Evolutionary conservation across 2,888 invertebrate genomes (phyloP), one percentile per base, ranked within the genome.

Genomic region (Sepiola atlantica): DNA sequence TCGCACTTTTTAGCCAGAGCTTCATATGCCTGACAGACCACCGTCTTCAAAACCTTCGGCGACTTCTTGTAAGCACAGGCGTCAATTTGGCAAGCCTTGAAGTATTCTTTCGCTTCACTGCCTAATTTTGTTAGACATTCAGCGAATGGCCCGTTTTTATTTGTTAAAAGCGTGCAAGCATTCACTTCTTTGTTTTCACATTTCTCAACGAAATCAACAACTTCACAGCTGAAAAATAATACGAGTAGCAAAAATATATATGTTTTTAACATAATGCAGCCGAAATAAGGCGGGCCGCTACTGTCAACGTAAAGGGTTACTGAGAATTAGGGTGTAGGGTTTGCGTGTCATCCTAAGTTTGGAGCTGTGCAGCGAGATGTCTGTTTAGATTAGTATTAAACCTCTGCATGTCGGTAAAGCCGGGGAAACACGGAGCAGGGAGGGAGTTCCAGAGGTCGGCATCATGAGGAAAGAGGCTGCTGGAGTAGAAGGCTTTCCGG

Each of bases 1-100:
- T 95, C 95, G 94, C 95, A 95, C 45, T 94, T 94, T 32, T 94
- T 94, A 45, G 95, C 95, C 54, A 95, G 94, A 35, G 95, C 95
- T 61, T 95, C 95, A 21, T 95, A 35, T 32, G 95, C 93, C 20
- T 94, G 94, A 91, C 95, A 95, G 10, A 94, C 93, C 35, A 94
- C 94, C 24, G 61, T 57, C 18, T 94, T 28, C 35, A 95, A 55
- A 14, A 93, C 90, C 35, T 45, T 90, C n/a, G 94, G 77, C 2
- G n/a, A 3, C 1, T 94, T 90, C 57, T 94, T 94, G 77, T 94
- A 94, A 16, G 94, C 93, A 91, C 95, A 95, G n/a, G 94, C 94
- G 54, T 95, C 95, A 92, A 94, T 94, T 3, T 94, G 54, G 90
- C 95, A 95, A 12, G 94, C 93, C n/a, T 95, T 94, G 54, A 94